phyloP scores from a whole-genome alignment of 2,113 vertebrate genomes.

The Melanotaenia duboulayi region DNA sequence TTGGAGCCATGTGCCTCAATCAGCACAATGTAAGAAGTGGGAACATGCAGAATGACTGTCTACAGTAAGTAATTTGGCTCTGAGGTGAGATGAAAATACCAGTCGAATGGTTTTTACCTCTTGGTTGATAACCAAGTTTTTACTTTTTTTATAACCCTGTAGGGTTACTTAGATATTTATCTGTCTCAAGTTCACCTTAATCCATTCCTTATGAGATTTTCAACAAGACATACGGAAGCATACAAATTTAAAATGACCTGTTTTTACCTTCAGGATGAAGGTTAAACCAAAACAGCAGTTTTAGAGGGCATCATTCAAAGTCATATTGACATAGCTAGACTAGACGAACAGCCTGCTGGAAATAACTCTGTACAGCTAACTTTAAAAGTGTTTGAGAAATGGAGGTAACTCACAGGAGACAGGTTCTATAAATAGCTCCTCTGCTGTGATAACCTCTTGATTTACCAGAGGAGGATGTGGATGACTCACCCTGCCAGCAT shows the following conservation, averaged over 20 bases:
- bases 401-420: conserved; percentile 58
- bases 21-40: conserved; percentile 5
- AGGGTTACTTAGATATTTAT: not conserved
- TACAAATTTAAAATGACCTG: not conserved
- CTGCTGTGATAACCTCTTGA: conserved; percentile 77
- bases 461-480: conserved; percentile 78
- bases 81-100: conserved; percentile 9
- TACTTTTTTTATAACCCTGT: not conserved
- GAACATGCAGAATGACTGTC: conserved; percentile 12
- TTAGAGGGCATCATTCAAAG: conserved; percentile 24
- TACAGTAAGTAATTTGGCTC: conserved; percentile 32
- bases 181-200: not conserved
- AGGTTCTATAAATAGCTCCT: conserved; percentile 78
- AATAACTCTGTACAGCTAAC: conserved; percentile 50
- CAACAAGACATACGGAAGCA: not conserved
- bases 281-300: conserved; percentile 10
- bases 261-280: conserved; percentile 5
- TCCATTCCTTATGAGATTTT: not conserved
- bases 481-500: conserved; percentile 76
- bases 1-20: not conserved
- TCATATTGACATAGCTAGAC: conserved; percentile 44
- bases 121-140: not conserved
- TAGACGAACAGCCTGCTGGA: conserved; percentile 44
- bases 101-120: not conserved
- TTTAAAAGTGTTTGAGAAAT: conserved; percentile 73